Conservation (phyloP, 2,888 invertebrate species). For the Philaethria dido region DNA sequence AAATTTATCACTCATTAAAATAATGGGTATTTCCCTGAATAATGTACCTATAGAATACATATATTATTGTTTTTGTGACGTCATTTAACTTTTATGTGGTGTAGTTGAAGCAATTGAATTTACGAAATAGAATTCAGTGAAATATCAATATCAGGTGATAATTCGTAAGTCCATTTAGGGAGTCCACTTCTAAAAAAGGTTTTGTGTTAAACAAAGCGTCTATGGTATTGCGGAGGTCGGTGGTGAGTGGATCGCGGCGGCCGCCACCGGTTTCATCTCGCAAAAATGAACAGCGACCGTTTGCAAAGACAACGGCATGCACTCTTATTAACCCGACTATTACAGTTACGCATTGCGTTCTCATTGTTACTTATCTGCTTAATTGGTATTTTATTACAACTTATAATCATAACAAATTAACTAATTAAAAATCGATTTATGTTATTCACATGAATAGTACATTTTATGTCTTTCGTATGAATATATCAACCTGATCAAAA, state of each 20-base stretch:
- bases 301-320: slow-evolving; percentile 53
- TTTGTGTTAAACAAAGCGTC: slow-evolving; percentile 51
- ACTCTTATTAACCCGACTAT: slow-evolving; percentile 60
- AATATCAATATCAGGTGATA: slow-evolving; percentile 43
- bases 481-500: not conserved
- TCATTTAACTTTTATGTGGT: not conserved
- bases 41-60: not conserved
- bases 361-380: slow-evolving; percentile 35
- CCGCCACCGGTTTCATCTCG: slow-evolving; percentile 48
- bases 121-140: slow-evolving; percentile 23
- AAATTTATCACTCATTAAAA: too few species aligned
- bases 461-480: not conserved
- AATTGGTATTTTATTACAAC: slow-evolving; percentile 27
- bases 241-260: slow-evolving; percentile 49
- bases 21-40: too few species aligned
- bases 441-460: slow-evolving; percentile 23
- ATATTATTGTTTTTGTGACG: not conserved
- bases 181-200: slow-evolving; percentile 55
- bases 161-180: slow-evolving; percentile 62
- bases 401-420: slow-evolving; percentile 8
- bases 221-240: slow-evolving; percentile 41
- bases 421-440: slow-evolving; percentile 25
- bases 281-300: slow-evolving; percentile 39
- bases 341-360: slow-evolving; percentile 48
- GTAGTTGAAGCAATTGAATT: slow-evolving; percentile 2